These are phyloP conservation scores for Nycticorax nycticorax DNA, from an alignment of 2,113 vertebrate species.

Conservation along the genomic window DNA sequence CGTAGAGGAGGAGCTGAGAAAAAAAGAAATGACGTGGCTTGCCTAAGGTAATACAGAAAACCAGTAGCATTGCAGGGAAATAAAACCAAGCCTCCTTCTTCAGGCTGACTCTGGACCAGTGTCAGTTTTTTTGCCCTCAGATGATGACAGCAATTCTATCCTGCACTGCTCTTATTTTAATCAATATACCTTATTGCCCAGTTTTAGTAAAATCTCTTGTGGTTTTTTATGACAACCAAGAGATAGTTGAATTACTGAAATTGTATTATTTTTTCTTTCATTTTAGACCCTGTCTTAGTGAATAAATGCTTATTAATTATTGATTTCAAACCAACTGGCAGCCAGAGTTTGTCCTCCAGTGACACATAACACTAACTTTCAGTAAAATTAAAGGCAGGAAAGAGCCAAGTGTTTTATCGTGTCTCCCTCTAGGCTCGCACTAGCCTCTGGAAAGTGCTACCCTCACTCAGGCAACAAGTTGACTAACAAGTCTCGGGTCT, in stretches of 20 bases:
- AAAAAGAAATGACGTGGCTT: neutral
- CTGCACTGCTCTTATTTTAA: neutral
- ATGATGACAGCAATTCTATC: neutral
- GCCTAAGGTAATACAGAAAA: neutral
- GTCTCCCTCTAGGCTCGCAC: neutral
- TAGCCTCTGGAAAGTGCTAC: neutral
- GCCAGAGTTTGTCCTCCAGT: neutral
- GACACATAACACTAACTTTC: neutral
- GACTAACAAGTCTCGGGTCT: neutral
- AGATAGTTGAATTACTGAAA: slow-evolving; percentile 19
- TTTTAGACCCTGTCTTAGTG: neutral
- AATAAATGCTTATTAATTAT: neutral
- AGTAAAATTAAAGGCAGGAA: neutral
- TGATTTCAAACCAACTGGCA: neutral
- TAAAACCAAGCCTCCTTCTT: neutral
- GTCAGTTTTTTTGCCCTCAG: neutral
- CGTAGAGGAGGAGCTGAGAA: neutral
- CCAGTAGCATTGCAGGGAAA: neutral
- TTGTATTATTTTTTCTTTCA: neutral
- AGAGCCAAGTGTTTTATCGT: neutral
- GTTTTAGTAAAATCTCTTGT: slow-evolving; percentile 38
- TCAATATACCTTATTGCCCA: neutral
- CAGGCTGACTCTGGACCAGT: neutral
- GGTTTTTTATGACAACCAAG: slow-evolving; percentile 45
- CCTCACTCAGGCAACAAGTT: neutral